A percentile compares a stretch with the other conserved stretches of the same genome.
Conservation (phyloP, 2,797 vertebrate species). For the Arctocebus calabarensis region DNA sequence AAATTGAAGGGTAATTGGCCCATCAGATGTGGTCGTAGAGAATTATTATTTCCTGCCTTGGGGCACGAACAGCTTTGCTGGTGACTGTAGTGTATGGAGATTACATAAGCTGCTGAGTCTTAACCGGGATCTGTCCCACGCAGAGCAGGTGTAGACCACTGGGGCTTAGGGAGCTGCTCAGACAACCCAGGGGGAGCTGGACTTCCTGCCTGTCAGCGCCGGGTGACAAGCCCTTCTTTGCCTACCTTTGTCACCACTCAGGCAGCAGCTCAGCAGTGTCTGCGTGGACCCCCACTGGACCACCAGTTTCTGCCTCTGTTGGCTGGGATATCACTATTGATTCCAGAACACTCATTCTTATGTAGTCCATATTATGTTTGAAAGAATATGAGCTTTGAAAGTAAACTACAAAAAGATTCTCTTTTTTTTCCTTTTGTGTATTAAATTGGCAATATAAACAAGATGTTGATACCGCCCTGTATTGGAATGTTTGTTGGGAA, state of each 20-base stretch:
- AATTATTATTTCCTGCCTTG: conserved; percentile 37
- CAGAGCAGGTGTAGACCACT: not conserved
- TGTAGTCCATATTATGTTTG: not conserved
- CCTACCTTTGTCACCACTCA: not conserved
- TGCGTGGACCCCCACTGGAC: not conserved
- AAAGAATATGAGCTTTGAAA: conserved; percentile 41
- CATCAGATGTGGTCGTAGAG: not conserved
- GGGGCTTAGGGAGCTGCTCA: not conserved
- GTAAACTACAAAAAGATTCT: not conserved
- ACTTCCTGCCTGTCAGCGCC: not conserved
- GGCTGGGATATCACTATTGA: not conserved
- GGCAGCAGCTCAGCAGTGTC: not conserved
- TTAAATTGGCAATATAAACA: not conserved
- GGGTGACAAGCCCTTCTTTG: not conserved
- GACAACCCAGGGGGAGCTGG: not conserved
- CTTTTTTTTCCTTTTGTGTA: not conserved
- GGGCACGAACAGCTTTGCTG: conserved; percentile 22
- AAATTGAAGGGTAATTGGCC: conserved; percentile 38
- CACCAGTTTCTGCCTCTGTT: not conserved
- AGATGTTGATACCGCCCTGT: not conserved
- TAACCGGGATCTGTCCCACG: not conserved
- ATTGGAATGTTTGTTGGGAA: not conserved
- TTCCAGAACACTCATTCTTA: not conserved
- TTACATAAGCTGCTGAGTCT: conserved; percentile 26
- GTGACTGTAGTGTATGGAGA: not conserved